These are phyloP conservation scores for Leptinotarsa undecemlineata DNA, from an alignment of 1,140 invertebrate species.

Conservation along the genomic window DNA sequence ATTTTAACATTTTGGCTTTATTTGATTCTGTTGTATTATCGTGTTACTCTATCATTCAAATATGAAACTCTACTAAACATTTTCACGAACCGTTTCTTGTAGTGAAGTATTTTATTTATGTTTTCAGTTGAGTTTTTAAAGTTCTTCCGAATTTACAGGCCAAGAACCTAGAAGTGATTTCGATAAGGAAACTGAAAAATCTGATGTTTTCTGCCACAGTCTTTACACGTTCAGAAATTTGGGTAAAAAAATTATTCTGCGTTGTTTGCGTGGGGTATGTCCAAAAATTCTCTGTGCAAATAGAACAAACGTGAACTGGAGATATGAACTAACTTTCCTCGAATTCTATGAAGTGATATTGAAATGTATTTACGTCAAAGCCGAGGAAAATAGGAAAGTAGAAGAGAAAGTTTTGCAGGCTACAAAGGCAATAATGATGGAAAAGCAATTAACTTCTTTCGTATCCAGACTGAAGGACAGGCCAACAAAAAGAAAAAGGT, in stretches of 20 bases:
- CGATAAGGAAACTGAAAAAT: background rate
- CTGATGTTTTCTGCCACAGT: slow-evolving; percentile 19
- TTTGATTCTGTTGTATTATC: no score
- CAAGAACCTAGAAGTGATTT: no score
- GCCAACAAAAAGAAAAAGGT: background rate
- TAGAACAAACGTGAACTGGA: slow-evolving; percentile 53
- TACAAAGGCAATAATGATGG: background rate
- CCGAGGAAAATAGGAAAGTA: slow-evolving; percentile 17
- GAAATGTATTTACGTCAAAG: slow-evolving; percentile 42
- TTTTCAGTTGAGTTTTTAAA: no score
- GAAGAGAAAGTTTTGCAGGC: background rate
- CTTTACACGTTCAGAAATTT: slow-evolving; percentile 37
- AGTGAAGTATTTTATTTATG: no score
- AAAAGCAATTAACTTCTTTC: background rate
- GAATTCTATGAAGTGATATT: slow-evolving; percentile 62
- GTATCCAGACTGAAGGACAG: background rate
- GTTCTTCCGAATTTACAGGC: no score
- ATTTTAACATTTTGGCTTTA: no score
- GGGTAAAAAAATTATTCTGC: slow-evolving; percentile 41
- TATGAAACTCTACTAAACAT: no score
- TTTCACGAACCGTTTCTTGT: no score
- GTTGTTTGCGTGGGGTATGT: slow-evolving; percentile 49
- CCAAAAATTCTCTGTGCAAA: slow-evolving; percentile 46
- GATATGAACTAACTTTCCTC: slow-evolving; percentile 60
- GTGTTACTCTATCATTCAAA: no score